phyloP scores from a whole-genome alignment of 2,888 invertebrate species.

The Crioceris asparagi region DNA sequence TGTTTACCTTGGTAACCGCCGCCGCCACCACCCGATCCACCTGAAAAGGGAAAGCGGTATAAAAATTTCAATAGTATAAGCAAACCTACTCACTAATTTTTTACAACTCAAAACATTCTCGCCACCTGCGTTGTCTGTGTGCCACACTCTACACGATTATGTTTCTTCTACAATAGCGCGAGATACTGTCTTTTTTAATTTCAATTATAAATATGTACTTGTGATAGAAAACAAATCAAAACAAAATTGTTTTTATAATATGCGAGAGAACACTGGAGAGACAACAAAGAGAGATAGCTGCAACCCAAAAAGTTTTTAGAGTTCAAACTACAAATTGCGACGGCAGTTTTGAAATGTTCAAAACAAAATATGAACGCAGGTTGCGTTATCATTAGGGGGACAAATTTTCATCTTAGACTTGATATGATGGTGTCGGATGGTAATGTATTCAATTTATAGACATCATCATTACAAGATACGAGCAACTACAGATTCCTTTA shows the following conservation, averaged over 20 bases:
- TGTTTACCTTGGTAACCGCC: constrained; percentile 66
- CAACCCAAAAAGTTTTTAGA: neutral
- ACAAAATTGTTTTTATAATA: too few relatives aligned
- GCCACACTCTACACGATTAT: too few relatives aligned
- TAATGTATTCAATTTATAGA: too few relatives aligned
- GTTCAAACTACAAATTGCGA: neutral
- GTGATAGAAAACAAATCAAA: too few relatives aligned
- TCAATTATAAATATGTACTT: too few relatives aligned
- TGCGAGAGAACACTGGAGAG: too few relatives aligned
- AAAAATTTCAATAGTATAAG: constrained; percentile 31
- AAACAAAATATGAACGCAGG: constrained; percentile 18
- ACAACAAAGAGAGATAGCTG: too few relatives aligned
- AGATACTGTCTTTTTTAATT: too few relatives aligned
- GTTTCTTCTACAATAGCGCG: constrained; percentile 18
- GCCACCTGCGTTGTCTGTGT: constrained; percentile 27
- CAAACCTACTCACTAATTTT: constrained; percentile 30
- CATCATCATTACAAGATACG: too few relatives aligned
- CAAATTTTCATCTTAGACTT: neutral
- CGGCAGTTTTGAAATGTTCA: constrained; percentile 1
- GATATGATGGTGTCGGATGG: constrained; percentile 12
- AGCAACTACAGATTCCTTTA: too few relatives aligned
- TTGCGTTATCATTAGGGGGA: constrained; percentile 13
- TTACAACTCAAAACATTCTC: constrained; percentile 18
- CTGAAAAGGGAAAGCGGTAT: constrained; percentile 32
- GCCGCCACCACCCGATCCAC: constrained; percentile 25